Conservation (phyloP, 2,888 invertebrate genomes). For the Lathronympha strigana region DNA sequence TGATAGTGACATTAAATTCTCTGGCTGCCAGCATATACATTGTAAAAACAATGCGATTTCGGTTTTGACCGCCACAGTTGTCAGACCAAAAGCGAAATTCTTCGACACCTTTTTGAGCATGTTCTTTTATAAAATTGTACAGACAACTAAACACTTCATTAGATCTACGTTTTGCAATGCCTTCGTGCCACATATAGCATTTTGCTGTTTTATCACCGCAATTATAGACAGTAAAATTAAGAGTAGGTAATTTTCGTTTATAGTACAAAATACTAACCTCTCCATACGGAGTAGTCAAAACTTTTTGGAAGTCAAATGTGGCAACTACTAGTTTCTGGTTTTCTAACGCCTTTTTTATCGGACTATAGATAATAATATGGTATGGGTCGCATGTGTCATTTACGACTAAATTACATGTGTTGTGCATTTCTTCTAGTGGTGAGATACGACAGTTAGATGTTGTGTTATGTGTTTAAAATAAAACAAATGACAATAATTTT, state of each 20-base stretch:
- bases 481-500: conserved; percentile 2
- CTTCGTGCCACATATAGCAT: conserved; percentile 50
- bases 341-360: neutral
- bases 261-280: conserved; percentile 44
- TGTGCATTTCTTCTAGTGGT: no score
- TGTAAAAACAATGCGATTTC: conserved; percentile 42
- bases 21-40: conserved; percentile 7
- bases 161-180: conserved; percentile 46
- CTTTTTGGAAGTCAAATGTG: conserved; percentile 46
- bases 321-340: conserved; percentile 22
- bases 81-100: conserved; percentile 35
- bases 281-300: conserved; percentile 42
- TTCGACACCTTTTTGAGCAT: conserved; percentile 22
- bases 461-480: neutral
- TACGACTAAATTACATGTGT: no score
- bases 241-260: conserved; percentile 39
- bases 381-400: neutral
- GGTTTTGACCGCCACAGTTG: conserved; percentile 42
- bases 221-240: conserved; percentile 20
- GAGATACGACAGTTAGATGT: no score
- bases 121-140: conserved; percentile 41
- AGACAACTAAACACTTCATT: conserved; percentile 48
- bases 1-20: neutral
- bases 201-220: conserved; percentile 37
- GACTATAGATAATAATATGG: neutral